A percentile compares a stretch with the other conserved stretches of the same genome.
Conservation (phyloP, 2,797 vertebrate species). For the Orientallactaga sibirica region DNA sequence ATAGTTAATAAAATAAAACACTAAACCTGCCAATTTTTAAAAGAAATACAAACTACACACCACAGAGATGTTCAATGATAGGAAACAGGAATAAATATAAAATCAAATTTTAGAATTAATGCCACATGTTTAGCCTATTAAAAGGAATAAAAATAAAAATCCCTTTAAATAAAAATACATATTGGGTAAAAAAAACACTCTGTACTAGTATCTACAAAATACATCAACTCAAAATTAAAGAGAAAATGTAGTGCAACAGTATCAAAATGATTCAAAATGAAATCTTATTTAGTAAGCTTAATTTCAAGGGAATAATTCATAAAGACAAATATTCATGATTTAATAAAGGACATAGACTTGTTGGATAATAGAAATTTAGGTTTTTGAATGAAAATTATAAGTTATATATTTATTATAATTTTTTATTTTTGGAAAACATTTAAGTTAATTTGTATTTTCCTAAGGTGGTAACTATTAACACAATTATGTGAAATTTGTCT, state of each 20-base stretch:
- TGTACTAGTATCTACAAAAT: neutral
- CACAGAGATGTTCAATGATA: neutral
- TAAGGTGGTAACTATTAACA: neutral
- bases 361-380: neutral
- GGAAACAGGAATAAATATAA: neutral
- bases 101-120: neutral
- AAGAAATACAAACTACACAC: neutral
- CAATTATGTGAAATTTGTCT: neutral
- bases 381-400: neutral
- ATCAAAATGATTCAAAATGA: neutral
- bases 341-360: neutral
- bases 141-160: neutral
- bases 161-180: neutral
- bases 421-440: neutral
- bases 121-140: neutral
- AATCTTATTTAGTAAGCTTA: neutral
- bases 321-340: neutral
- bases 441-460: neutral
- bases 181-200: neutral
- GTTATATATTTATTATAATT: neutral
- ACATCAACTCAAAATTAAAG: neutral
- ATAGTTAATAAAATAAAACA: neutral
- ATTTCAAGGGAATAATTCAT: neutral
- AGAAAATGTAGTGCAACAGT: neutral
- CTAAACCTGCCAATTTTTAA: neutral